Evolutionary conservation across 1,140 invertebrate genomes (phyloP).

Genomic region (Phymastichus coffea): DNA sequence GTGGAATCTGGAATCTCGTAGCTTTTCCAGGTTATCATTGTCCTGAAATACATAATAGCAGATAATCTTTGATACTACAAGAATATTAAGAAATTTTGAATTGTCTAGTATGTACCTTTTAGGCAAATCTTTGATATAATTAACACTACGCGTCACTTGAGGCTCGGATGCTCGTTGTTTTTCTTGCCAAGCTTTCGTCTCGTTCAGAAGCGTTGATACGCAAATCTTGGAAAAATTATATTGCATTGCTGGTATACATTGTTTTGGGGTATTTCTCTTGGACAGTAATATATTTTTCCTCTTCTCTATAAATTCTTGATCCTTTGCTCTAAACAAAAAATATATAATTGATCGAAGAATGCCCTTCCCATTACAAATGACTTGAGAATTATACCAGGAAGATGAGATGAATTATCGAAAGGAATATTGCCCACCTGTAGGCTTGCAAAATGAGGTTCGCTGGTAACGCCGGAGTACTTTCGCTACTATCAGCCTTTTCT

Average conservation of each 20-base stretch:
- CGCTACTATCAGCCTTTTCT: too few species aligned
- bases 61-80: too few species aligned
- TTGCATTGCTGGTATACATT: background rate
- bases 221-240: background rate
- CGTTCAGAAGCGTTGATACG: conserved; percentile 40
- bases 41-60: conserved; percentile 13
- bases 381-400: background rate
- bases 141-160: conserved; percentile 15
- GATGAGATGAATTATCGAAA: background rate
- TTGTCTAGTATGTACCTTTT: too few species aligned
- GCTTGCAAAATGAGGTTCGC: background rate
- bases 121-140: conserved; percentile 51
- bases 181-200: conserved; percentile 47
- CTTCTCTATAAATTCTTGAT: conserved; percentile 42
- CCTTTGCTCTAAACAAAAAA: conserved; percentile 38
- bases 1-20: background rate
- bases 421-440: conserved; percentile 6
- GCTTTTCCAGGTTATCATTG: conserved; percentile 15
- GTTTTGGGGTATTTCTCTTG: background rate
- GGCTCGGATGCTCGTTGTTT: conserved; percentile 36
- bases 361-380: background rate
- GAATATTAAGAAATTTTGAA: too few species aligned
- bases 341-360: background rate
- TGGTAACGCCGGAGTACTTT: background rate
- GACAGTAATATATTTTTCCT: conserved; percentile 25